Percentiles rank a stretch among this genome's conserved stretches.
phyloP scores from a whole-genome alignment of 2,888 invertebrate genomes.

The Seira musarum region DNA sequence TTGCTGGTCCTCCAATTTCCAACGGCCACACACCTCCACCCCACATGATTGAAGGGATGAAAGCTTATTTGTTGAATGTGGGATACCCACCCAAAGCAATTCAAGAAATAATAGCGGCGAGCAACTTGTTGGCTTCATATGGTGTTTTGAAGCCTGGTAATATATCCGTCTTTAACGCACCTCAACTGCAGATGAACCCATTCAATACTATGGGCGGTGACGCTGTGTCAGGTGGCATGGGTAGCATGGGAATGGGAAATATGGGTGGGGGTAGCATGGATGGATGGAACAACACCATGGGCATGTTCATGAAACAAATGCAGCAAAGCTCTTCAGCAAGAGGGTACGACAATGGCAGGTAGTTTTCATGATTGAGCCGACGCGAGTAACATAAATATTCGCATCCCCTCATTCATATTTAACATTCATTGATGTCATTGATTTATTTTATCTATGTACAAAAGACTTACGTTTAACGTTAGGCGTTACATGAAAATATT shows the following conservation, averaged over 20 bases:
- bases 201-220: slow-evolving; percentile 66
- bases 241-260: slow-evolving; percentile 64
- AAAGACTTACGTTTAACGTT: slow-evolving; percentile 48
- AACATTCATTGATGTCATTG: slow-evolving; percentile 32
- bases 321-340: slow-evolving; percentile 65
- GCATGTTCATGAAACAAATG: slow-evolving; percentile 69
- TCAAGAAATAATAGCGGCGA: slow-evolving; percentile 68
- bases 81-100: slow-evolving; percentile 68
- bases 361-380: slow-evolving; percentile 52
- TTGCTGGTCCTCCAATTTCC: slow-evolving; percentile 69
- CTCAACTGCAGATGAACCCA: slow-evolving; percentile 68
- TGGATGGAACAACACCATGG: slow-evolving; percentile 68
- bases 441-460: slow-evolving; percentile 43
- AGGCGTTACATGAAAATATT: slow-evolving; percentile 32
- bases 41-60: slow-evolving; percentile 70
- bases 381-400: slow-evolving; percentile 41
- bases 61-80: slow-evolving; percentile 67
- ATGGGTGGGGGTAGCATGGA: slow-evolving; percentile 63
- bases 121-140: slow-evolving; percentile 68
- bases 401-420: slow-evolving; percentile 48
- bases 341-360: slow-evolving; percentile 64
- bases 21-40: slow-evolving; percentile 69
- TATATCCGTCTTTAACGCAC: slow-evolving; percentile 69
- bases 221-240: slow-evolving; percentile 62
- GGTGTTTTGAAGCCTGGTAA: slow-evolving; percentile 69